Evolutionary conservation across 2,888 invertebrate genomes (phyloP).

Genomic region (Euclidia mi): DNA sequence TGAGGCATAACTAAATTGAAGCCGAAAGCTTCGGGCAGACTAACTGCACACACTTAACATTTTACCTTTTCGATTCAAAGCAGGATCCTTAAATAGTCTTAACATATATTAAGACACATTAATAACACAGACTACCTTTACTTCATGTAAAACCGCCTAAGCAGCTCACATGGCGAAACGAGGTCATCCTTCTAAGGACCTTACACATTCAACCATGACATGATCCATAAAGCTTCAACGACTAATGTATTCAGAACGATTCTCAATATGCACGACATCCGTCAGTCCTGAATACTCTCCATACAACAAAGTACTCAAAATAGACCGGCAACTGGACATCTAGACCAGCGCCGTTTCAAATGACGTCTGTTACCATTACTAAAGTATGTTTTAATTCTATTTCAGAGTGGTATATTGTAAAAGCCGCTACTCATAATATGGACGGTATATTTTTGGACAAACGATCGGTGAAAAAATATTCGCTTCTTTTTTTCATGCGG

Average conservation of each 20-base stretch:
- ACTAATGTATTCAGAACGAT: constrained; percentile 12
- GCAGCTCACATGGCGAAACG: neutral
- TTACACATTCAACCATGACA: constrained; percentile 1
- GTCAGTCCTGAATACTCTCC: constrained; percentile 45
- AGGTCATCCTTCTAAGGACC: constrained; percentile 3
- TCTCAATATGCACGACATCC: constrained; percentile 26
- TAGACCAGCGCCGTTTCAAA: constrained; percentile 27
- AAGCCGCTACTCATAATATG: constrained; percentile 8
- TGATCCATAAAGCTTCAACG: constrained; percentile 6
- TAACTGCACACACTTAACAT: no score
- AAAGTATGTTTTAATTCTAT: constrained; percentile 12
- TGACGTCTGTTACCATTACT: neutral
- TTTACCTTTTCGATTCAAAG: no score
- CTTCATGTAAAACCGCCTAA: neutral
- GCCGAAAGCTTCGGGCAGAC: no score
- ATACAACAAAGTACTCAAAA: constrained; percentile 52
- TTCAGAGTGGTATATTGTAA: constrained; percentile 1
- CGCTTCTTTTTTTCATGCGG: neutral
- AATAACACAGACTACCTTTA: no score
- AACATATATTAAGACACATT: no score
- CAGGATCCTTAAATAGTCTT: no score
- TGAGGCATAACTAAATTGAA: no score
- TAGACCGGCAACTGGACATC: constrained; percentile 46
- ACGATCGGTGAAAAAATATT: constrained; percentile 5
- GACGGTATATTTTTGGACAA: constrained; percentile 4